Percentiles rank a stretch among this genome's conserved stretches.
phyloP scores from a whole-genome alignment of 2,113 vertebrate species.

The Etia nguti region DNA sequence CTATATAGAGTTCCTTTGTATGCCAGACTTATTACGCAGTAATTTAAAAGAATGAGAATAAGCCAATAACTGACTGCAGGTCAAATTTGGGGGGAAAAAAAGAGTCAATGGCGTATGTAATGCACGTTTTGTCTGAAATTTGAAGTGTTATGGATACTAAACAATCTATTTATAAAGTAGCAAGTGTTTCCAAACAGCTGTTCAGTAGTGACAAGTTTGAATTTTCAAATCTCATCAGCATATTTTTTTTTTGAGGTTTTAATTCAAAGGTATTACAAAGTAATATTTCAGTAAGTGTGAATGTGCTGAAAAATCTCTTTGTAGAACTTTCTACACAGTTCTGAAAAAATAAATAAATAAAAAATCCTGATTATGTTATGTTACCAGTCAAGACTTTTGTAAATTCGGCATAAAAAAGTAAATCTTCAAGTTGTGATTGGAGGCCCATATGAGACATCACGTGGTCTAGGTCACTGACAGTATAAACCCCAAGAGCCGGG shows the following conservation, averaged over 20 bases:
- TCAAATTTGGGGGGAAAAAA: not conserved
- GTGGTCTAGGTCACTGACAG: conserved; percentile 82
- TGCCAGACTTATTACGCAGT: not conserved
- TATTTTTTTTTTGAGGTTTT: not conserved
- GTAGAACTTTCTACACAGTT: not conserved
- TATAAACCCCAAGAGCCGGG: conserved; percentile 81
- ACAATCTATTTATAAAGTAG: not conserved
- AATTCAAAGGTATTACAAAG: not conserved
- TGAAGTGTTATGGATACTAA: not conserved
- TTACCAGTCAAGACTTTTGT: conserved; percentile 34
- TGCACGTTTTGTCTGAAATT: not conserved
- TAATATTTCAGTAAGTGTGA: not conserved
- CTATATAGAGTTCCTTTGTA: not conserved
- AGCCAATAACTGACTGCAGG: not conserved
- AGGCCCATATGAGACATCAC: conserved; percentile 79
- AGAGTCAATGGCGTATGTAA: not conserved
- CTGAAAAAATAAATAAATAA: not conserved
- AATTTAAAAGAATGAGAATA: not conserved
- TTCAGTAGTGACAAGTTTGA: not conserved
- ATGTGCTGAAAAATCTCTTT: not conserved
- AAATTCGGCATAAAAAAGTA: conserved; percentile 65
- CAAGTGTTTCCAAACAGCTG: not conserved
- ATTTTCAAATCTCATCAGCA: not conserved
- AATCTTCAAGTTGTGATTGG: conserved; percentile 74
- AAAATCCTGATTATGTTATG: not conserved